Conservation (phyloP, 2,888 invertebrate genomes). For the Hanleya hanleyi region DNA sequence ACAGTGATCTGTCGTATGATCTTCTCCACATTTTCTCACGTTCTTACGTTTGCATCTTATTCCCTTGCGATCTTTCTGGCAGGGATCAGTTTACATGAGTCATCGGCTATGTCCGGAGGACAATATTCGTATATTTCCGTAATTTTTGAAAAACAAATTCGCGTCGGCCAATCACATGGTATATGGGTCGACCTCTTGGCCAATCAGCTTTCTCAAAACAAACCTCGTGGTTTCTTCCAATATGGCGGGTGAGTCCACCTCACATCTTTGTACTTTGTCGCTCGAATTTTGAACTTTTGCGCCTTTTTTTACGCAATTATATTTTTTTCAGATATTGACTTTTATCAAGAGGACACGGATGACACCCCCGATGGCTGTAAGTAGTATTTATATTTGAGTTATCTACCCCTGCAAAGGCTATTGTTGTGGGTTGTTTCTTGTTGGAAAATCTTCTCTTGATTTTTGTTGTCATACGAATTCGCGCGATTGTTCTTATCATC, state of each 20-base stretch:
- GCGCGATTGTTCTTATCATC: background rate
- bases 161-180: constrained; percentile 53
- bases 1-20: too few relatives aligned
- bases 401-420: background rate
- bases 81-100: too few relatives aligned
- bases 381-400: constrained; percentile 33
- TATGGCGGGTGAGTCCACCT: constrained; percentile 72
- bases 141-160: constrained; percentile 45
- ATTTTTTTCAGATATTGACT: constrained; percentile 69
- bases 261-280: constrained; percentile 64
- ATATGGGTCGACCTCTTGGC: constrained; percentile 35
- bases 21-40: too few relatives aligned
- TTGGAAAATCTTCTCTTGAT: background rate
- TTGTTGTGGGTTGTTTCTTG: background rate
- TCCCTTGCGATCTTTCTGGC: too few relatives aligned
- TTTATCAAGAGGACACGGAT: constrained; percentile 65
- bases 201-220: constrained; percentile 47
- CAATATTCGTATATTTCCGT: background rate
- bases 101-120: constrained; percentile 55
- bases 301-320: constrained; percentile 45
- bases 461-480: background rate
- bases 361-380: constrained; percentile 66
- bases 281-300: constrained; percentile 54
- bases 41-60: too few relatives aligned
- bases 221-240: constrained; percentile 69